Evolutionary conservation across 2,888 invertebrate genomes (phyloP).

Genomic region (Creontiades dilutus): DNA sequence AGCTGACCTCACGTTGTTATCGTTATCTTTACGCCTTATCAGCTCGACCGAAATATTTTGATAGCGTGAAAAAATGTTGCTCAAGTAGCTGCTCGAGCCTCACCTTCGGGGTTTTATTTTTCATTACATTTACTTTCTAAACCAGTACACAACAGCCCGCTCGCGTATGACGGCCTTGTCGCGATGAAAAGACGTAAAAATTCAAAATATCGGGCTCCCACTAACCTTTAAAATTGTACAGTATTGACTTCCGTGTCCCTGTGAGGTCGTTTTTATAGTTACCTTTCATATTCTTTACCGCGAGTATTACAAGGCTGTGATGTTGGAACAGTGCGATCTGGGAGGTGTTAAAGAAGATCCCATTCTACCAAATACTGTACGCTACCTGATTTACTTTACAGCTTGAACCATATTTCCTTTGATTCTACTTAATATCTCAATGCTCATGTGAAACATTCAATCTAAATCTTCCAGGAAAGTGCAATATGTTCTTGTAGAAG

Average conservation of each 20-base stretch:
- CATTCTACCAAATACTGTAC: not conserved
- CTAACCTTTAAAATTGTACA: not conserved
- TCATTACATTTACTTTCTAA: not conserved
- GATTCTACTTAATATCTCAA: too few species aligned
- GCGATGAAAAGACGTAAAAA: constrained; percentile 15
- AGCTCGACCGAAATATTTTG: not conserved
- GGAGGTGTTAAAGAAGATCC: constrained; percentile 17
- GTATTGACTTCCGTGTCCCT: not conserved
- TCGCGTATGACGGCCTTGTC: not conserved
- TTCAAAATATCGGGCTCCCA: not conserved
- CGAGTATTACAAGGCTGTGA: constrained; percentile 41
- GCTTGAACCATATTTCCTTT: too few species aligned
- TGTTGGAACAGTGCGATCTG: constrained; percentile 66
- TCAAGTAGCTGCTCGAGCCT: not conserved
- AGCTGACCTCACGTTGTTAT: not conserved
- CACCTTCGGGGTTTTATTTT: not conserved
- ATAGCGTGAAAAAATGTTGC: not conserved
- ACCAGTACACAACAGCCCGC: not conserved
- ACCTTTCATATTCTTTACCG: not conserved
- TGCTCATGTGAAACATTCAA: too few species aligned
- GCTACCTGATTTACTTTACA: not conserved
- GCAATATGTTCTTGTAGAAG: too few species aligned
- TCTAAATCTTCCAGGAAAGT: too few species aligned
- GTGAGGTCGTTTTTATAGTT: not conserved
- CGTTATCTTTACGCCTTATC: not conserved